These are phyloP conservation scores for Manduca sexta DNA, from an alignment of 1,140 invertebrate genomes.

Conservation along the genomic window DNA sequence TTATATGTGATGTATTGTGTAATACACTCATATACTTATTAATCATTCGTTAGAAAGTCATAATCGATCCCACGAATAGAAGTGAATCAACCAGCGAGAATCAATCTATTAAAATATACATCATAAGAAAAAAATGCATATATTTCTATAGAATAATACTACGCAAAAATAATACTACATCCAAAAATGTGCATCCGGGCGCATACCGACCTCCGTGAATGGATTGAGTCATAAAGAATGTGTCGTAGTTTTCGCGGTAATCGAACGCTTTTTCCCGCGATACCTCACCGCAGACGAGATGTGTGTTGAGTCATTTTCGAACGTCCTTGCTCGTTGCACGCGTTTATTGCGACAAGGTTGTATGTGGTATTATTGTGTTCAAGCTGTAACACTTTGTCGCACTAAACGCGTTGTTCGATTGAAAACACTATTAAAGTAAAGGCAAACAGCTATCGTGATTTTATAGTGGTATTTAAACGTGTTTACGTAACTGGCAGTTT, in stretches of 20 bases:
- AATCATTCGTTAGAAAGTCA: too few species aligned
- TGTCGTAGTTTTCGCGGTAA: slow-evolving; percentile 20
- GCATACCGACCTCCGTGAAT: slow-evolving; percentile 15
- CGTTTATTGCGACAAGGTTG: too few species aligned
- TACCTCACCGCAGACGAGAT: slow-evolving; percentile 6
- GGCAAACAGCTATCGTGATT: too few species aligned
- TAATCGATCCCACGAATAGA: too few species aligned
- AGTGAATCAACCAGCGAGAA: slow-evolving; percentile 1
- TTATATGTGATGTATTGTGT: too few species aligned
- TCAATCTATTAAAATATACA: slow-evolving; percentile 1
- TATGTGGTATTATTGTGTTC: too few species aligned
- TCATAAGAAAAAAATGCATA: background rate
- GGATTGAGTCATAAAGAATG: slow-evolving; percentile 12
- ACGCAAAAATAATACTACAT: slow-evolving; percentile 8
- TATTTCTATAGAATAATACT: slow-evolving; percentile 1
- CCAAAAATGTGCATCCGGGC: slow-evolving; percentile 4
- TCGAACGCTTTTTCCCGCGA: slow-evolving; percentile 19
- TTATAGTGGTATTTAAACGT: too few species aligned
- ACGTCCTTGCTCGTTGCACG: slow-evolving; percentile 28
- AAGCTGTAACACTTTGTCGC: too few species aligned
- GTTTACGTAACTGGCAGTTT: too few species aligned
- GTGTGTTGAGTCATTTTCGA: slow-evolving; percentile 29
- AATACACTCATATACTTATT: too few species aligned
- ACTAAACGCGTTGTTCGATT: too few species aligned
- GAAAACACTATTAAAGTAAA: too few species aligned